These are phyloP conservation scores for Drosophila nigrodunni DNA, from an alignment of 1,140 invertebrate species.

Conservation along the genomic window DNA sequence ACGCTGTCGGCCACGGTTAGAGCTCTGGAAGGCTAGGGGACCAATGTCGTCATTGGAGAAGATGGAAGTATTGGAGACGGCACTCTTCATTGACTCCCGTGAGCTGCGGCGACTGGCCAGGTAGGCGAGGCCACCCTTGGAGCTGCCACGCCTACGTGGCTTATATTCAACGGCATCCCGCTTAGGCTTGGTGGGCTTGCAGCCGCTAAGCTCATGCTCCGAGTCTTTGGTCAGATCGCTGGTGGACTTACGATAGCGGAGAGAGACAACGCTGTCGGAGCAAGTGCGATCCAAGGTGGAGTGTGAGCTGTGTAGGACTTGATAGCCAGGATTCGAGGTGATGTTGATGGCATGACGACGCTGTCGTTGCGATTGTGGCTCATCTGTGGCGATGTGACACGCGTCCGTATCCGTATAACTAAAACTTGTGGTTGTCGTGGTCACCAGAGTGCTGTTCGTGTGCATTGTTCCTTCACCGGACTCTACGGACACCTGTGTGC, in stretches of 20 bases:
- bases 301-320: constrained; percentile 82
- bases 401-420: constrained; percentile 72
- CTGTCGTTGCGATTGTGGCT: constrained; percentile 48
- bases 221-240: constrained; percentile 89
- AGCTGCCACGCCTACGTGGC: constrained; percentile 76
- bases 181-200: constrained; percentile 62
- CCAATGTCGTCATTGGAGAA: constrained; percentile 90
- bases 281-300: constrained; percentile 83
- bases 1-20: constrained; percentile 89
- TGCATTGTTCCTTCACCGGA: constrained; percentile 73
- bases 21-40: constrained; percentile 89
- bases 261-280: constrained; percentile 79
- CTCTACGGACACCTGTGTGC: constrained; percentile 78
- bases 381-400: constrained; percentile 14
- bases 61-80: constrained; percentile 88
- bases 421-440: constrained; percentile 81
- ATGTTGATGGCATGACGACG: constrained; percentile 84
- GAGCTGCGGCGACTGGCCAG: constrained; percentile 90
- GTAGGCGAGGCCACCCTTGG: constrained; percentile 89
- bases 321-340: constrained; percentile 84
- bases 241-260: constrained; percentile 88
- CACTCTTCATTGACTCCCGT: constrained; percentile 88
- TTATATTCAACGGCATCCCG: constrained; percentile 63
- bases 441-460: constrained; percentile 70
- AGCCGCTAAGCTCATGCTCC: constrained; percentile 68